Evolutionary conservation across 2,797 vertebrate species (phyloP).

Genomic region (Pogoniulus pusillus): DNA sequence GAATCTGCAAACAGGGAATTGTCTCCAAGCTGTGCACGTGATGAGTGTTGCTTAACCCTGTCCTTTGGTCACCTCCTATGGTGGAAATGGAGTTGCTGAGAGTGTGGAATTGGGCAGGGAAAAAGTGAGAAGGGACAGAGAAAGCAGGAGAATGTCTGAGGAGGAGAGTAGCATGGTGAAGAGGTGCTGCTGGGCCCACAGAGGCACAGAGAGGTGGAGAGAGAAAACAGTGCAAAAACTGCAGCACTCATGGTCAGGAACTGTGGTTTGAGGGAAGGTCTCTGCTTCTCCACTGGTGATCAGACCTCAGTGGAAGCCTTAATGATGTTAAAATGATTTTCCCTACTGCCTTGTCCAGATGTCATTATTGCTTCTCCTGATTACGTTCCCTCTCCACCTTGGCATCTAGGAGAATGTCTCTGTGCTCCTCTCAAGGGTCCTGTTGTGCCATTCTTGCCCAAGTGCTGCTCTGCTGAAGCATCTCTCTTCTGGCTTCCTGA

Average conservation of each 20-base stretch:
- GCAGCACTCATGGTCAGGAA: background rate
- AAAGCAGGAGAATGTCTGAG: fast-evolving
- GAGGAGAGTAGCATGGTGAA: fast-evolving
- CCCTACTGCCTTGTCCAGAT: background rate
- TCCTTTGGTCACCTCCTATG: background rate
- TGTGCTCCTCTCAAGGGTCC: background rate
- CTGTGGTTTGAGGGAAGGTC: background rate
- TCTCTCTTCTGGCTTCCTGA: background rate
- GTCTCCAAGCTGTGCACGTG: background rate
- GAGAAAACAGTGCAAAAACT: background rate
- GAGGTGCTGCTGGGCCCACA: background rate
- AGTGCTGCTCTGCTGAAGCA: background rate
- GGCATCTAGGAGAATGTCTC: background rate
- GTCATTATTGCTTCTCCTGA: background rate
- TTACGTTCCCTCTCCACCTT: background rate
- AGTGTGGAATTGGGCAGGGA: background rate
- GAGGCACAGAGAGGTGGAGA: background rate
- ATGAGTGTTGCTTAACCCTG: background rate
- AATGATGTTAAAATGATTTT: background rate
- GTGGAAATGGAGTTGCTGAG: background rate
- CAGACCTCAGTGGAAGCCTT: background rate
- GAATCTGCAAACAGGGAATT: background rate
- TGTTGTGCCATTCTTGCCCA: background rate
- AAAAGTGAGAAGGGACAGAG: background rate
- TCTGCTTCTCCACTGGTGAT: background rate